Percentiles rank a stretch among this genome's conserved stretches.
Conservation (phyloP, 2,888 invertebrate species). For the Papilio protenor region DNA sequence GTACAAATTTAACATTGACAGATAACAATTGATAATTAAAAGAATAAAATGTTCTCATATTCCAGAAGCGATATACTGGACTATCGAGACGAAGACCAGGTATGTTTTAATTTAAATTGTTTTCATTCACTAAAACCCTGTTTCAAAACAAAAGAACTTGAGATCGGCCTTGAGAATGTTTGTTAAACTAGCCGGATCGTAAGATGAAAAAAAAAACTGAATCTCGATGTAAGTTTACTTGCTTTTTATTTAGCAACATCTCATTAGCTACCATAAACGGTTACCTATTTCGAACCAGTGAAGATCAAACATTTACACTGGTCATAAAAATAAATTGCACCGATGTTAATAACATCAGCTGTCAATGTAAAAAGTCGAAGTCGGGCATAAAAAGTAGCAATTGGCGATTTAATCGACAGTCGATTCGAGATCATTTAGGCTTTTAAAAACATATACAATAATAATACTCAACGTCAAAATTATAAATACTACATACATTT, state of each 20-base stretch:
- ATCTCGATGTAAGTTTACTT: conserved; percentile 1
- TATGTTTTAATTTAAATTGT: conserved; percentile 54
- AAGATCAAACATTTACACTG: conserved; percentile 59
- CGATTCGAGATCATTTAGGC: conserved; percentile 7
- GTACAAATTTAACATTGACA: neutral
- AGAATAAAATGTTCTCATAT: conserved; percentile 47
- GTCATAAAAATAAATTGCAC: conserved; percentile 64
- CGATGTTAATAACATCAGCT: conserved; percentile 60
- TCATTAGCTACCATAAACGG: conserved; percentile 49
- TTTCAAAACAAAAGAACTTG: conserved; percentile 3
- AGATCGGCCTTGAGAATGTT: conserved; percentile 11
- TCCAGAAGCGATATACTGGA: conserved; percentile 79
- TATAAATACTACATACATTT: neutral
- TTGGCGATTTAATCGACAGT: conserved; percentile 41
- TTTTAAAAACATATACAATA: neutral
- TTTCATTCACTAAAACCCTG: conserved; percentile 9
- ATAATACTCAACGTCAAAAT: neutral
- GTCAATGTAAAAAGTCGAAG: conserved; percentile 61
- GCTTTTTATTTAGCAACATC: conserved; percentile 41
- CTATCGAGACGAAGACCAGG: conserved; percentile 74
- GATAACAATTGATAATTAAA: conserved; percentile 1
- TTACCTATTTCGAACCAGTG: conserved; percentile 41
- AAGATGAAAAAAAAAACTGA: neutral
- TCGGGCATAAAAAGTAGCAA: conserved; percentile 39
- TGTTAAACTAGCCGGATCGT: neutral